A percentile compares a stretch with the other conserved stretches of the same genome.
Conservation (phyloP, 1,140 invertebrate genomes). For the Octopus sinensis region DNA sequence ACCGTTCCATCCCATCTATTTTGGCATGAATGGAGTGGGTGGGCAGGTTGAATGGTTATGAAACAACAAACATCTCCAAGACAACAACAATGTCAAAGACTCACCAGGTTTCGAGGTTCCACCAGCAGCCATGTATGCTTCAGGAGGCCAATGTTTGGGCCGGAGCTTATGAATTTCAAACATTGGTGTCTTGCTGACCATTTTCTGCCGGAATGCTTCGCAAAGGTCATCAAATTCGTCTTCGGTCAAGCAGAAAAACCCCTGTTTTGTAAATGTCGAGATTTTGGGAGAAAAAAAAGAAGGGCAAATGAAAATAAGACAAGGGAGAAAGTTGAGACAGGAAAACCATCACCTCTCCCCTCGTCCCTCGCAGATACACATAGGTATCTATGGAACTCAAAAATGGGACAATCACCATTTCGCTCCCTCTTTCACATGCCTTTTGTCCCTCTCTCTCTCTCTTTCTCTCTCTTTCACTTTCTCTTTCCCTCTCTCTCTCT, state of each 20-base stretch:
- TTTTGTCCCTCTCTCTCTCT: too few species aligned
- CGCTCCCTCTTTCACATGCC: too few species aligned
- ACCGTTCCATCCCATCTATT: background rate
- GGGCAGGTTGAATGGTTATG: background rate
- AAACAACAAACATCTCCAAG: background rate
- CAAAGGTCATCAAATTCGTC: slow-evolving; percentile 79
- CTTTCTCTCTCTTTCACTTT: too few species aligned
- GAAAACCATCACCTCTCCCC: too few species aligned
- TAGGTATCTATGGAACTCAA: too few species aligned
- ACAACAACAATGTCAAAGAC: background rate
- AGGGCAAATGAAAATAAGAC: too few species aligned
- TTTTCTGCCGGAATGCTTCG: slow-evolving; percentile 43
- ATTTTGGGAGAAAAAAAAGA: too few species aligned
- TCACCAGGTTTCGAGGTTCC: background rate
- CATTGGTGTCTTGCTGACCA: slow-evolving; percentile 49
- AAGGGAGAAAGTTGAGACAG: too few species aligned
- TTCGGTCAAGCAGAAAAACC: slow-evolving; percentile 85
- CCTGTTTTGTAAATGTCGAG: too few species aligned
- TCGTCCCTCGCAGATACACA: too few species aligned
- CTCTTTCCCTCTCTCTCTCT: too few species aligned
- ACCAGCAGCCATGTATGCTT: slow-evolving; percentile 18
- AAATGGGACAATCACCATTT: too few species aligned
- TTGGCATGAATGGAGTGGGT: background rate
- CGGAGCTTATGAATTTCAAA: slow-evolving; percentile 52
- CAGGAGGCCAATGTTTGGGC: slow-evolving; percentile 49